phyloP scores from a whole-genome alignment of 2,113 vertebrate species.

The Accipiter cooperii region DNA sequence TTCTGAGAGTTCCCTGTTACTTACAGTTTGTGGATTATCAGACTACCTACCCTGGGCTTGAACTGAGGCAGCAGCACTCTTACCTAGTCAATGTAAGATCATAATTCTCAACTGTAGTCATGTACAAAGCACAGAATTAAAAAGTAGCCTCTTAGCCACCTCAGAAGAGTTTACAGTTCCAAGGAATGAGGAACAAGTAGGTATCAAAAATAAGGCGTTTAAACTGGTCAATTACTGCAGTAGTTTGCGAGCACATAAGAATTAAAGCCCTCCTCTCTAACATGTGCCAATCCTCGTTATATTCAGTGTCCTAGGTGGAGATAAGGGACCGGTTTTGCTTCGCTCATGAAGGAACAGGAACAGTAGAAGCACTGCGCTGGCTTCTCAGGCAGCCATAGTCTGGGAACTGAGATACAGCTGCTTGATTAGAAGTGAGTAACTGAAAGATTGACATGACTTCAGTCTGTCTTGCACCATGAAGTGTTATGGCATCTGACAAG shows the following conservation, averaged over 20 bases:
- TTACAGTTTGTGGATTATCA: neutral
- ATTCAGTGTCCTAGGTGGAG: neutral
- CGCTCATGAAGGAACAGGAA: neutral
- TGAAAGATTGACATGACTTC: neutral
- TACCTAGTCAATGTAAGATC: neutral
- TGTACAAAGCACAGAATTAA: neutral
- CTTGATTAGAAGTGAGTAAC: constrained; percentile 3
- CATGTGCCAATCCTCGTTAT: neutral
- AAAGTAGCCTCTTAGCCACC: neutral
- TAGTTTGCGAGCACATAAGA: neutral
- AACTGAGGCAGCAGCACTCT: neutral
- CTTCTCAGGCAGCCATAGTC: neutral
- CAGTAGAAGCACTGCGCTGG: neutral
- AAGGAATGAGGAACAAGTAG: neutral
- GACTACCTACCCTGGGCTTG: neutral
- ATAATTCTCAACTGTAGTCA: neutral
- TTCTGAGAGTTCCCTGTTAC: neutral
- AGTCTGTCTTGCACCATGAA: neutral
- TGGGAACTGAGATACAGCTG: constrained; percentile 3
- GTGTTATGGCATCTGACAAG: neutral
- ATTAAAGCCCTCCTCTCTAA: neutral
- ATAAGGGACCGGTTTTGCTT: neutral
- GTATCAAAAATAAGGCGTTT: neutral
- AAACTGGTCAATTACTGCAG: neutral
- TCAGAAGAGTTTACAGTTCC: neutral